These are phyloP conservation scores for Seriola rivoliana DNA, from an alignment of 2,113 vertebrate genomes.

Conservation along the genomic window DNA sequence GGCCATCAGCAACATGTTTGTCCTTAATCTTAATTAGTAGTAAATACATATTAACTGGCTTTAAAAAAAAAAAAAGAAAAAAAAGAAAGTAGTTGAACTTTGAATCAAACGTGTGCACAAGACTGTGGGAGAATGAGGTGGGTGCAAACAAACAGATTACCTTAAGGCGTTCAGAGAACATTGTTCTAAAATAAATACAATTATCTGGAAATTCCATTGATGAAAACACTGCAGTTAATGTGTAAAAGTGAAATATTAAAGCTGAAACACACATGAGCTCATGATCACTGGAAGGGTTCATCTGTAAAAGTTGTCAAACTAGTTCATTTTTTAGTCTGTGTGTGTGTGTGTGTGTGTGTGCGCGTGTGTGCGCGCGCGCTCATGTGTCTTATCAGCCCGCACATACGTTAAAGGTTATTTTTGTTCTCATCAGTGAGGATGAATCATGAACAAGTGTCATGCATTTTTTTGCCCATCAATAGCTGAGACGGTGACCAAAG, in stretches of 20 bases:
- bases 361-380: background rate
- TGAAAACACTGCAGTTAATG: background rate
- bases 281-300: slow-evolving; percentile 19
- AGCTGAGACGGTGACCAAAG: slow-evolving; percentile 70
- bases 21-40: background rate
- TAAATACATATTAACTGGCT: background rate
- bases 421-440: slow-evolving; percentile 26
- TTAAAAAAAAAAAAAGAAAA: background rate
- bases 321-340: slow-evolving; percentile 9
- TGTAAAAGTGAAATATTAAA: slow-evolving; percentile 2
- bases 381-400: background rate
- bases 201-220: background rate
- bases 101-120: background rate
- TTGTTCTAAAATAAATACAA: background rate
- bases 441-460: slow-evolving; percentile 52
- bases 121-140: background rate
- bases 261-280: slow-evolving; percentile 22
- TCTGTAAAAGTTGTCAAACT: slow-evolving; percentile 14
- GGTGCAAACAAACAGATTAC: background rate
- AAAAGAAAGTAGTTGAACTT: background rate
- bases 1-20: slow-evolving; percentile 1
- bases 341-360: background rate
- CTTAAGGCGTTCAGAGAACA: background rate
- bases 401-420: slow-evolving; percentile 19
- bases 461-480: slow-evolving; percentile 25